phyloP scores from a whole-genome alignment of 2,888 invertebrate genomes.

The Rhyacophila evoluta region DNA sequence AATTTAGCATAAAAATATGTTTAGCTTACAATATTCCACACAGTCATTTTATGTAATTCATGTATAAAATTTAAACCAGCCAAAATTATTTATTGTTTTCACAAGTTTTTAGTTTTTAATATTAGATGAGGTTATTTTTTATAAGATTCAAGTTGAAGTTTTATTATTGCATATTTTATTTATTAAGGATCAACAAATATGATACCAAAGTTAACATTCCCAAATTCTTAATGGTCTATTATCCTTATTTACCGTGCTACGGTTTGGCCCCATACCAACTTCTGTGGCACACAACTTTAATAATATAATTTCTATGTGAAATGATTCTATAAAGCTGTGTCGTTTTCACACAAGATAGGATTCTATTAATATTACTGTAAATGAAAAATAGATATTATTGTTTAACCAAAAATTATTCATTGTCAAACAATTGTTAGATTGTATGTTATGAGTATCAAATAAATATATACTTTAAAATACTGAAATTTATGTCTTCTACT shows the following conservation, averaged over 20 bases:
- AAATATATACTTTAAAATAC: conserved; percentile 36
- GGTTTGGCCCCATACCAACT: conserved; percentile 5
- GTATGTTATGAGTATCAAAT: conserved; percentile 53
- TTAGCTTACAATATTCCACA: neutral
- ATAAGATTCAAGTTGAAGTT: conserved; percentile 32
- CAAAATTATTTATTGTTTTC: conserved; percentile 54
- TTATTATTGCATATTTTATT: conserved; percentile 43
- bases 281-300: conserved; percentile 22
- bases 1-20: neutral
- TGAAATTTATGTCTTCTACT: too few relatives aligned
- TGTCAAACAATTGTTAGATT: conserved; percentile 55
- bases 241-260: conserved; percentile 32
- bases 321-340: conserved; percentile 8
- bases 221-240: conserved; percentile 57
- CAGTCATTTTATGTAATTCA: neutral
- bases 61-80: conserved; percentile 34
- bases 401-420: conserved; percentile 56
- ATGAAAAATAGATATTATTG: conserved; percentile 52
- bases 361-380: conserved; percentile 51
- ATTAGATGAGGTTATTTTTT: conserved; percentile 33
- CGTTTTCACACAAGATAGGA: conserved; percentile 27
- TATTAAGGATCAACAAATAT: conserved; percentile 54
- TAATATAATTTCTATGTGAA: conserved; percentile 16
- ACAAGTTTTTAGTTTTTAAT: conserved; percentile 37
- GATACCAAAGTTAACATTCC: conserved; percentile 83